Percentiles rank a stretch among this genome's conserved stretches.
Conservation (phyloP, 2,113 vertebrate genomes). For the Hippocampus guttulatus region DNA sequence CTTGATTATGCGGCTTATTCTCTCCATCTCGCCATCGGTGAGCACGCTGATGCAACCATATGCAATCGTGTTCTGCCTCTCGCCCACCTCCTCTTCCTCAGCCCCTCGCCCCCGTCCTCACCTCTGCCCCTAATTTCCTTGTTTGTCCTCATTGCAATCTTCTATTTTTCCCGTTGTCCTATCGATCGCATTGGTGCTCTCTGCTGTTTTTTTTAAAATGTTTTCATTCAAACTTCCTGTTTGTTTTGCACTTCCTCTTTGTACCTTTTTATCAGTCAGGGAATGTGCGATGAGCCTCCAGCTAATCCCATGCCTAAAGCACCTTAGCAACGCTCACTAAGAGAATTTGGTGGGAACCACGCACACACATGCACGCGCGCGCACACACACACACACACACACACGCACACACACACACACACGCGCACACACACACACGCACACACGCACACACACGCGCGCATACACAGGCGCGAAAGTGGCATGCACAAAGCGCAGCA, state of each 20-base stretch:
- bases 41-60: slow-evolving; percentile 60
- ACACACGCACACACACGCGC: slow-evolving; percentile 14
- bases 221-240: background rate
- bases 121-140: background rate
- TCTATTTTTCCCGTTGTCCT: background rate
- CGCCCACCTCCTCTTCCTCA: slow-evolving; percentile 10
- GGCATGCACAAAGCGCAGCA: slow-evolving; percentile 46
- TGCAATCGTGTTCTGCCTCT: slow-evolving; percentile 46
- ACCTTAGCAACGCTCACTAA: slow-evolving; percentile 73
- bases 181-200: background rate
- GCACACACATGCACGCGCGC: slow-evolving; percentile 3
- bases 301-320: slow-evolving; percentile 73
- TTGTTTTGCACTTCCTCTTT: slow-evolving; percentile 15
- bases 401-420: background rate
- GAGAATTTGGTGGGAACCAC: slow-evolving; percentile 63
- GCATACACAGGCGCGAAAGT: slow-evolving; percentile 5
- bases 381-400: slow-evolving; percentile 8
- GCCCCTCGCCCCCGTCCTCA: background rate
- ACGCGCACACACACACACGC: background rate
- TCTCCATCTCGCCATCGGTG: slow-evolving; percentile 53
- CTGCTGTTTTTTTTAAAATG: background rate
- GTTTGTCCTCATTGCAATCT: background rate
- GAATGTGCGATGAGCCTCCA: slow-evolving; percentile 65
- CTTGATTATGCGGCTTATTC: slow-evolving; percentile 58
- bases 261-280: slow-evolving; percentile 45